Evolutionary conservation across 2,797 vertebrate species (phyloP).

Genomic region (Acrossocheilus wenchowensis): DNA sequence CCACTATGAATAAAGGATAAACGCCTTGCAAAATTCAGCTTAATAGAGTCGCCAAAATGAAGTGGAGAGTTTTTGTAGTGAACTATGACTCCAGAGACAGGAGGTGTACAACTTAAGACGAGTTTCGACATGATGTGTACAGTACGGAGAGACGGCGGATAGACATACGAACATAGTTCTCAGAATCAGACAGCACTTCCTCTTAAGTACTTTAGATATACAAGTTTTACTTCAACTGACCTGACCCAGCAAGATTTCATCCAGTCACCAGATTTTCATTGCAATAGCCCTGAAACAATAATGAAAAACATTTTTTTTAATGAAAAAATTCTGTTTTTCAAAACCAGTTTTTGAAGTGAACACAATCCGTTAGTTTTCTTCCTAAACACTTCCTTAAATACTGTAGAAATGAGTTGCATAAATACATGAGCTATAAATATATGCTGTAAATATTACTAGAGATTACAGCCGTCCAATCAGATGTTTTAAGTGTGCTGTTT

Average conservation of each 20-base stretch:
- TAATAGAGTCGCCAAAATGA: constrained; percentile 49
- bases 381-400: not conserved
- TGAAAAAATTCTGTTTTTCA: too few species aligned
- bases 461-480: not conserved
- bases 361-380: not conserved
- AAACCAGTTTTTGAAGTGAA: not conserved
- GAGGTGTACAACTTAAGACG: constrained; percentile 3
- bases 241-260: not conserved
- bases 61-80: constrained; percentile 35
- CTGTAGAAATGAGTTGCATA: not conserved
- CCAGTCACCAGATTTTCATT: not conserved
- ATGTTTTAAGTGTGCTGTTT: not conserved
- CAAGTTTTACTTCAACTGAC: not conserved
- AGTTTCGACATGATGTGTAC: constrained; percentile 11
- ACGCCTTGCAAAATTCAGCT: constrained; percentile 58
- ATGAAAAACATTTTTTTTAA: not conserved
- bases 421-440: not conserved
- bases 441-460: not conserved
- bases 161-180: constrained; percentile 6
- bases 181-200: constrained; percentile 36
- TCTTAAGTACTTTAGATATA: not conserved
- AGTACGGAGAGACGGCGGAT: not conserved
- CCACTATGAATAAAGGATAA: constrained; percentile 57
- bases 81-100: constrained; percentile 44
- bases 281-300: not conserved